Percentiles rank a stretch among this genome's conserved stretches.
phyloP scores from a whole-genome alignment of 2,888 invertebrate species.

The Sphecodes monilicornis region DNA sequence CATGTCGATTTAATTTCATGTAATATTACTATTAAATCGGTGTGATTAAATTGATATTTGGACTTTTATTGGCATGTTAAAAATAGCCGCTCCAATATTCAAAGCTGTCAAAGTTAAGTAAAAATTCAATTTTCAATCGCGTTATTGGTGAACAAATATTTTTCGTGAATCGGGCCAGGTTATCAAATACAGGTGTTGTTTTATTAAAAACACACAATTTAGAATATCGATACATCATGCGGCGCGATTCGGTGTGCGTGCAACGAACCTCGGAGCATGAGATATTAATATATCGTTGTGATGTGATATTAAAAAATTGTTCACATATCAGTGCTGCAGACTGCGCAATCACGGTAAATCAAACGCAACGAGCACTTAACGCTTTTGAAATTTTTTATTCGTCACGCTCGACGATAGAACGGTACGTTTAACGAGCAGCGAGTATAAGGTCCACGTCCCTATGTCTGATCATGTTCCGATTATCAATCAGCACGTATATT shows the following conservation, averaged over 20 bases:
- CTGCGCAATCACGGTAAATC: background rate
- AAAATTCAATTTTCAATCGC: background rate
- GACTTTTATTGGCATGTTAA: background rate
- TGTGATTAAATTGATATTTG: background rate
- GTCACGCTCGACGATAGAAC: background rate
- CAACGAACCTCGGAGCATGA: too few species aligned
- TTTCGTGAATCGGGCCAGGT: too few species aligned
- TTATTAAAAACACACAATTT: background rate
- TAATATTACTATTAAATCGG: background rate
- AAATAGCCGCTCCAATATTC: background rate
- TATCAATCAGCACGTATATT: too few species aligned
- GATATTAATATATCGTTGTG: background rate
- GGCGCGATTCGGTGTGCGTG: background rate
- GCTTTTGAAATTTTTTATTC: conserved; percentile 17
- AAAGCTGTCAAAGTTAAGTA: background rate
- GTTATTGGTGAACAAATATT: too few species aligned
- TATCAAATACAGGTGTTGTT: background rate
- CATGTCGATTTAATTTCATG: background rate
- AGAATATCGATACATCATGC: background rate
- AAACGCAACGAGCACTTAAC: background rate
- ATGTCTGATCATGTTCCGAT: too few species aligned
- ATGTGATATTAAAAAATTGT: conserved; percentile 53
- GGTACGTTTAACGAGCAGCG: conserved; percentile 12
- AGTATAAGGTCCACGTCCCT: too few species aligned
- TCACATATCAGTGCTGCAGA: conserved; percentile 32